Evolutionary conservation across 1,140 invertebrate genomes (phyloP).

Genomic region (Drosophila jambulina): DNA sequence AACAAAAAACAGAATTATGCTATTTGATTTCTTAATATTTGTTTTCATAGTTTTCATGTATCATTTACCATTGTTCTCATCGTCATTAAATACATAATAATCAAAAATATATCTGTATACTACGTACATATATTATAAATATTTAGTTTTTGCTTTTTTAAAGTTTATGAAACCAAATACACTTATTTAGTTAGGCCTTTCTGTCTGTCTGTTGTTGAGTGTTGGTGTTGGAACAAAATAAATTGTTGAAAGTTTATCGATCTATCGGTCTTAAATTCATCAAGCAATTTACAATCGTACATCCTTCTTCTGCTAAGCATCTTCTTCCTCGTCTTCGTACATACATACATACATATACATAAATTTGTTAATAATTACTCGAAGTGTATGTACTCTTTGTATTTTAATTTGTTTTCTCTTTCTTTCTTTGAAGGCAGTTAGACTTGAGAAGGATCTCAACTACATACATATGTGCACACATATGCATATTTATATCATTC

Average conservation of each 20-base stretch:
- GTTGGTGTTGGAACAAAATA: slow-evolving; percentile 29
- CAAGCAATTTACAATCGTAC: slow-evolving; percentile 20
- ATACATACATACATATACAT: slow-evolving; percentile 3
- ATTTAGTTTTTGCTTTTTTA: slow-evolving; percentile 69
- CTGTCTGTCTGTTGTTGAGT: slow-evolving; percentile 15
- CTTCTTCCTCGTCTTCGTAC: not conserved
- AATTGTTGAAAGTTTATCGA: slow-evolving; percentile 18
- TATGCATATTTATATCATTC: slow-evolving; percentile 1
- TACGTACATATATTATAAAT: slow-evolving; percentile 64
- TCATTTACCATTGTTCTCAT: slow-evolving; percentile 40
- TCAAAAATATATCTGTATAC: slow-evolving; percentile 74
- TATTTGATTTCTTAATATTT: slow-evolving; percentile 73
- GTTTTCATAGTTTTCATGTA: slow-evolving; percentile 32
- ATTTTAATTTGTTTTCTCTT: slow-evolving; percentile 20
- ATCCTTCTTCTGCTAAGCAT: slow-evolving; percentile 19
- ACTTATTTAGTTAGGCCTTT: slow-evolving; percentile 71
- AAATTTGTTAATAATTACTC: slow-evolving; percentile 12
- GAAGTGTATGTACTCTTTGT: slow-evolving; percentile 30
- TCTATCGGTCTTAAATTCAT: slow-evolving; percentile 12
- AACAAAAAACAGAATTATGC: slow-evolving; percentile 83
- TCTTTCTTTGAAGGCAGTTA: slow-evolving; percentile 63
- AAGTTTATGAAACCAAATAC: slow-evolving; percentile 81
- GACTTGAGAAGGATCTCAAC: slow-evolving; percentile 56
- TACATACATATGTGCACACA: slow-evolving; percentile 5
- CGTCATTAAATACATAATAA: slow-evolving; percentile 71